A percentile compares a stretch with the other conserved stretches of the same genome.
These are phyloP conservation scores for Cacoxenus indagator DNA, from an alignment of 2,888 invertebrate species.

Conservation along the genomic window DNA sequence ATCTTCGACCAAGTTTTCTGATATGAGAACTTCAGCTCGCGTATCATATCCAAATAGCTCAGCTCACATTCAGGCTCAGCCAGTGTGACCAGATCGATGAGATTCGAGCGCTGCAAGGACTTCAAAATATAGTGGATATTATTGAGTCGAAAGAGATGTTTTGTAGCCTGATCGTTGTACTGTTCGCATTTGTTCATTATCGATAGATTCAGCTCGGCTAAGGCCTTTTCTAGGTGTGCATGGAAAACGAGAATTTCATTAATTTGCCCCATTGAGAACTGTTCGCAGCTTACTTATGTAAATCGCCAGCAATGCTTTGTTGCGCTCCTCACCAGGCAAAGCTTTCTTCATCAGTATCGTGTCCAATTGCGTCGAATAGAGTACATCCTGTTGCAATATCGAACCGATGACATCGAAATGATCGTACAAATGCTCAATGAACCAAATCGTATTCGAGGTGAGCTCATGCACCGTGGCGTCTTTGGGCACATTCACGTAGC, in stretches of 20 bases:
- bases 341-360: conserved; percentile 72
- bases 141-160: conserved; percentile 92
- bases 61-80: conserved; percentile 89
- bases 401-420: conserved; percentile 81
- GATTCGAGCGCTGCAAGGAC: conserved; percentile 86
- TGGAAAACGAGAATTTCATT: not conserved
- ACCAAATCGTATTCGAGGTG: conserved; percentile 93
- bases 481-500: conserved; percentile 75
- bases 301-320: conserved; percentile 80
- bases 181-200: conserved; percentile 92
- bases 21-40: conserved; percentile 79
- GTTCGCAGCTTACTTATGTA: conserved; percentile 80
- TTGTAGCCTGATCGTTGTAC: conserved; percentile 87
- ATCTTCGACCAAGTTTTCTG: conserved; percentile 86
- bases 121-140: conserved; percentile 96
- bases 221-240: conserved; percentile 80
- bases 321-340: conserved; percentile 72
- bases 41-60: conserved; percentile 88
- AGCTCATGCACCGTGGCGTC: conserved; percentile 99
- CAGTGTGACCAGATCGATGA: conserved; percentile 84
- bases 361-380: conserved; percentile 73
- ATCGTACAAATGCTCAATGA: conserved; percentile 87
- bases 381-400: conserved; percentile 76
- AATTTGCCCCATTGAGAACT: not conserved
- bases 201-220: conserved; percentile 91